Percentiles rank a stretch among this genome's conserved stretches.
These are phyloP conservation scores for Tribolium castaneum DNA, from an alignment of 1,140 invertebrate species.

Conservation along the genomic window DNA sequence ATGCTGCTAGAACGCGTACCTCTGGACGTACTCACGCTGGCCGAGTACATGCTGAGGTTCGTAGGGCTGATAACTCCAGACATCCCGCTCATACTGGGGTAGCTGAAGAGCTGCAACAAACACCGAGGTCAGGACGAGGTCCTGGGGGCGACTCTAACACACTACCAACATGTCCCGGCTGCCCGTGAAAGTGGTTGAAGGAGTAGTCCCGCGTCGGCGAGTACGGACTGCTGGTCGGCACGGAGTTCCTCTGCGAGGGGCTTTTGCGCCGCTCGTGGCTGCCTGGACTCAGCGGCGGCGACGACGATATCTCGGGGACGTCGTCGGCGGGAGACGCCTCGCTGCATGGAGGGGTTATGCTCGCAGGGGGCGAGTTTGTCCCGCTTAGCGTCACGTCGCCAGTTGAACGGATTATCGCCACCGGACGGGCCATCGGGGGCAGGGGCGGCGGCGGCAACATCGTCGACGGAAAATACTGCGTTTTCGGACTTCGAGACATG, in stretches of 20 bases:
- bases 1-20: conserved; percentile 74
- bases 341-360: conserved; percentile 70
- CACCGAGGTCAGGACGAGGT: conserved; percentile 16
- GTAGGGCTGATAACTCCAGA: conserved; percentile 91
- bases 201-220: conserved; percentile 78
- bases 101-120: conserved; percentile 86
- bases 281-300: conserved; percentile 62
- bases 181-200: conserved; percentile 90
- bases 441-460: conserved; percentile 96
- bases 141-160: conserved; percentile 44
- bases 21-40: conserved; percentile 79
- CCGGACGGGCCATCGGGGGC: conserved; percentile 94
- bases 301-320: conserved; percentile 63
- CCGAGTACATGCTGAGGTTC: conserved; percentile 88
- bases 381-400: conserved; percentile 71
- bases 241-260: conserved; percentile 58
- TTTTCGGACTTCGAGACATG: conserved; percentile 71
- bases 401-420: conserved; percentile 93
- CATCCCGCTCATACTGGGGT: conserved; percentile 83
- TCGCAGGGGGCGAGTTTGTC: conserved; percentile 71
- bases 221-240: conserved; percentile 61
- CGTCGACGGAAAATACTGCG: conserved; percentile 89
- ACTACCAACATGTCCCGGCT: conserved; percentile 85
- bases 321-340: conserved; percentile 61
- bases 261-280: conserved; percentile 61